These are phyloP conservation scores for Palythoa caribaeorum DNA, from an alignment of 92 coral and sea anemone species.

Conservation along the genomic window DNA sequence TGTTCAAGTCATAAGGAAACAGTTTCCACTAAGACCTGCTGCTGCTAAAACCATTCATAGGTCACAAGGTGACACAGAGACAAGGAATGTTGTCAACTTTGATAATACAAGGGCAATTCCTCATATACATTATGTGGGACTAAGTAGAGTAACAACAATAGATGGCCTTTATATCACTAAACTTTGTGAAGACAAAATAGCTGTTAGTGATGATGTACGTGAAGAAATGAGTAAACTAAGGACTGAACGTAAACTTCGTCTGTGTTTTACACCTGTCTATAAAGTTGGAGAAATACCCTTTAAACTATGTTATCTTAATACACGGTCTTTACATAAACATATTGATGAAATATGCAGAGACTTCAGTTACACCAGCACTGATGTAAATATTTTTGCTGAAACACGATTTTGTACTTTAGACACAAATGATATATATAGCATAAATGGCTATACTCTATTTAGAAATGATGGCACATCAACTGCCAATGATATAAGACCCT, in stretches of 20 bases:
- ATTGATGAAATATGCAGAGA: background rate
- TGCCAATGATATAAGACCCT: conserved; percentile 27
- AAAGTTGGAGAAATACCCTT: conserved; percentile 10
- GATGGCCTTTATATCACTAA: no score
- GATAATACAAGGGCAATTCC: no score
- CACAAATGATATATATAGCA: background rate
- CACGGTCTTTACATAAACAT: conserved; percentile 13
- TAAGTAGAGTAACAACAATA: no score
- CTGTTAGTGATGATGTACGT: no score
- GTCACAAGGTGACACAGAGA: no score
- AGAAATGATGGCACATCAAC: conserved; percentile 30
- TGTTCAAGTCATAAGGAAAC: no score
- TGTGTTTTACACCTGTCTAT: background rate
- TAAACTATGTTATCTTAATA: background rate
- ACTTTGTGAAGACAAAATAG: no score
- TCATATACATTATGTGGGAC: no score
- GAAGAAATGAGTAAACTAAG: background rate
- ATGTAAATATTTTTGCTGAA: conserved; percentile 31
- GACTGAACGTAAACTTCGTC: background rate
- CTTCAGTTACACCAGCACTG: conserved; percentile 5
- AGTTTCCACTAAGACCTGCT: no score
- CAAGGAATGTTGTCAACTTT: no score
- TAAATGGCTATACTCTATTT: background rate
- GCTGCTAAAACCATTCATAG: no score
- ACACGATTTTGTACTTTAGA: conserved; percentile 7